Percentiles rank a stretch among this genome's conserved stretches.
These are phyloP conservation scores for Tenrec ecaudatus DNA, from an alignment of 2,113 vertebrate species.

Conservation along the genomic window DNA sequence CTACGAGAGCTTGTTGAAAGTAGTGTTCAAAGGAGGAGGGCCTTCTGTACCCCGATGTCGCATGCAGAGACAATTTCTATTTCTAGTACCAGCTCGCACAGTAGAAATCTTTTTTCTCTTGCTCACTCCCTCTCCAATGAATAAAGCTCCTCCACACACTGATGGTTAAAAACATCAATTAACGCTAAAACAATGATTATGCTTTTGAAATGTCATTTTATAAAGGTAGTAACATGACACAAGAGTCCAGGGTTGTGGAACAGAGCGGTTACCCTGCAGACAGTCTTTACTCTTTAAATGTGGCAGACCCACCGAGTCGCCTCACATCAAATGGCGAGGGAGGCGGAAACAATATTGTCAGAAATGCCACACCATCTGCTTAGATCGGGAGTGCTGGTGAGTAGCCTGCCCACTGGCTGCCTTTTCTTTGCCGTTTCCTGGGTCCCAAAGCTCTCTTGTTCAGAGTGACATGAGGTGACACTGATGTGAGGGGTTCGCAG, in stretches of 20 bases:
- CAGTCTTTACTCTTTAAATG: conserved; percentile 88
- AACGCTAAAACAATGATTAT: conserved; percentile 90
- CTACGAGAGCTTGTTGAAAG: conserved; percentile 37
- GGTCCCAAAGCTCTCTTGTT: conserved; percentile 22
- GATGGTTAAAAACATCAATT: conserved; percentile 87
- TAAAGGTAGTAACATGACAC: conserved; percentile 88
- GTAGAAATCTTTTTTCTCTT: conserved; percentile 73
- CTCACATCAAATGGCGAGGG: conserved; percentile 85
- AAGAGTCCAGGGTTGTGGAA: conserved; percentile 90
- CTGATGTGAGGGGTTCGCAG: conserved; percentile 52
- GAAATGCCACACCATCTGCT: conserved; percentile 80
- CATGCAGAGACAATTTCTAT: conserved; percentile 57
- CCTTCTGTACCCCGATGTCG: conserved; percentile 23
- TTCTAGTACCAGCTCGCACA: conserved; percentile 44
- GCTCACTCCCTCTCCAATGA: conserved; percentile 55
- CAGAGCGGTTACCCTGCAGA: conserved; percentile 89
- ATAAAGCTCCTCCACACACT: conserved; percentile 79
- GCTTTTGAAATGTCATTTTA: conserved; percentile 89
- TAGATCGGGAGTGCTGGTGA: conserved; percentile 57
- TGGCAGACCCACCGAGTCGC: conserved; percentile 85
- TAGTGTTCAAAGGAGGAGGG: background rate
- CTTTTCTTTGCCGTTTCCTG: conserved; percentile 68
- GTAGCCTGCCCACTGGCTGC: conserved; percentile 52
- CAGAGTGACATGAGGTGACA: background rate
- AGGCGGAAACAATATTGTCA: conserved; percentile 86